These are phyloP conservation scores for Pogonocichla stellata DNA, from an alignment of 2,113 vertebrate genomes.

Conservation along the genomic window DNA sequence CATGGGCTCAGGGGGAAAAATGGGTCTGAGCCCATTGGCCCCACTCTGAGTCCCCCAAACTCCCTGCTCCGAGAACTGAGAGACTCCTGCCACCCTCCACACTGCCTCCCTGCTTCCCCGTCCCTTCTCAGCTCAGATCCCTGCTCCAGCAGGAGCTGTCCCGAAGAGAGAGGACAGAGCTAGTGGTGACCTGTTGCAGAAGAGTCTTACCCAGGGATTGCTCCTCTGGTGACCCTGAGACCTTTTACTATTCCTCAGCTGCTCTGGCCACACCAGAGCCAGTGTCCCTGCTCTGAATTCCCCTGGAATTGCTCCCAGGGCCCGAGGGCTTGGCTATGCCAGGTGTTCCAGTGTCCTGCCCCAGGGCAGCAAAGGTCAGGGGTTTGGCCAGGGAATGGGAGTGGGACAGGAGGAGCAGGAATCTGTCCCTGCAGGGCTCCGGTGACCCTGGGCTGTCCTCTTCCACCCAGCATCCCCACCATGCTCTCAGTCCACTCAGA, in stretches of 20 bases:
- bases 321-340: neutral
- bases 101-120: neutral
- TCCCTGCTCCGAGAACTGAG: neutral
- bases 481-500: conserved; percentile 86
- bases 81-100: neutral
- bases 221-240: neutral
- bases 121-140: neutral
- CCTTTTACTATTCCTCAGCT: neutral
- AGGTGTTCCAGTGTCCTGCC: neutral
- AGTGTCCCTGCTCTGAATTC: neutral
- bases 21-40: neutral
- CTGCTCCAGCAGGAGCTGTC: too few relatives aligned
- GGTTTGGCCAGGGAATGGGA: neutral
- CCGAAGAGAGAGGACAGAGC: neutral
- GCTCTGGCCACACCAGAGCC: neutral
- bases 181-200: neutral
- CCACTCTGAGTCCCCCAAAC: too few relatives aligned
- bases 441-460: neutral
- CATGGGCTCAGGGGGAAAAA: fast-evolving
- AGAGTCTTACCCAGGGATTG: neutral
- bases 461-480: conserved; percentile 81
- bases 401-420: neutral
- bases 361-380: fast-evolving
- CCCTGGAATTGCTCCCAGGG: neutral
- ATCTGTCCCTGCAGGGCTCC: neutral